These are phyloP conservation scores for Phytoseiulus persimilis DNA, from an alignment of 2,888 invertebrate species.

Conservation along the genomic window DNA sequence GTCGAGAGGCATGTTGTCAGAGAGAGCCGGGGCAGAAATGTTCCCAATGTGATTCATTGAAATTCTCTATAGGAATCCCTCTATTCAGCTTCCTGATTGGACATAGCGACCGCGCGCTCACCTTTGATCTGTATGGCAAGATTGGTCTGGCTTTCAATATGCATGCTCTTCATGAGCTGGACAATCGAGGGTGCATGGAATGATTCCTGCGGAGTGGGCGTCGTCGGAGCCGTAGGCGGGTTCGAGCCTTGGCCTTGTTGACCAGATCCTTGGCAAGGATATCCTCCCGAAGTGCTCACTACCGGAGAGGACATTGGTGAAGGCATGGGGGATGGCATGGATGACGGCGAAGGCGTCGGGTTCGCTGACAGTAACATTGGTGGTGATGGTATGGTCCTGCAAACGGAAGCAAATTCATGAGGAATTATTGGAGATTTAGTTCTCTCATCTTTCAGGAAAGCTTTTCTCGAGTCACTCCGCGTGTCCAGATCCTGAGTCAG, in stretches of 20 bases:
- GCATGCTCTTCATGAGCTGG: slow-evolving; percentile 36
- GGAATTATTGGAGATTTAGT: not conserved
- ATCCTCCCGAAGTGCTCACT: slow-evolving; percentile 24
- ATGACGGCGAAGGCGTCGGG: slow-evolving; percentile 26
- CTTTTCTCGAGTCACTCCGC: not conserved
- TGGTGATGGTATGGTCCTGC: slow-evolving; percentile 30
- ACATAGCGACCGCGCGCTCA: not conserved
- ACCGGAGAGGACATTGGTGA: slow-evolving; percentile 34
- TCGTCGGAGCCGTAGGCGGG: slow-evolving; percentile 20
- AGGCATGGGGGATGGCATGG: slow-evolving; percentile 33
- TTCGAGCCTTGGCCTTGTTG: slow-evolving; percentile 19
- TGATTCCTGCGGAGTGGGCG: slow-evolving; percentile 25
- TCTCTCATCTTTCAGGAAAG: not conserved
- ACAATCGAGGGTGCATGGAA: slow-evolving; percentile 25
- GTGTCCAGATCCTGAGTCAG: not conserved
- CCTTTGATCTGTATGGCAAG: slow-evolving; percentile 38
- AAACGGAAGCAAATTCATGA: not conserved
- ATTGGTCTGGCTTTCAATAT: slow-evolving; percentile 21
- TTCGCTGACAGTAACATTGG: slow-evolving; percentile 30
- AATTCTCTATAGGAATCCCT: too few relatives aligned
- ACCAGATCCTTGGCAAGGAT: slow-evolving; percentile 25
- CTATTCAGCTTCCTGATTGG: too few relatives aligned
- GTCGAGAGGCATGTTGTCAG: too few relatives aligned
- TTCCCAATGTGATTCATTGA: too few relatives aligned
- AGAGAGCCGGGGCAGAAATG: too few relatives aligned